These are phyloP conservation scores for Pipistrellus pygmaeus DNA, from an alignment of 2,797 vertebrate genomes.

Conservation along the genomic window DNA sequence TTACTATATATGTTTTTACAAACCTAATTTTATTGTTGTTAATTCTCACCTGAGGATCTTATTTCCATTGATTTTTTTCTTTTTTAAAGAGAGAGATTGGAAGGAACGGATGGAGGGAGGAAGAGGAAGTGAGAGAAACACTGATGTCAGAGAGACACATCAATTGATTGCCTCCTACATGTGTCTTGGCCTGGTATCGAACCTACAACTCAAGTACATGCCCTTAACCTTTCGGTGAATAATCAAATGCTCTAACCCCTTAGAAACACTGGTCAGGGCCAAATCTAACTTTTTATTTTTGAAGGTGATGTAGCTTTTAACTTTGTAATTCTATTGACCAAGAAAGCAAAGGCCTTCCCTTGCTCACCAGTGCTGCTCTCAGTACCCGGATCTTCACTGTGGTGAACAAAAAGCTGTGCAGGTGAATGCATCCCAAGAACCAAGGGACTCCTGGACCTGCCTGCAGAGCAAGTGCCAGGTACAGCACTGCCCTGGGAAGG, in stretches of 20 bases:
- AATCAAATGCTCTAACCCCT: not conserved
- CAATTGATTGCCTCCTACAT: not conserved
- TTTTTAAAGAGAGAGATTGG: not conserved
- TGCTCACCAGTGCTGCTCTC: not conserved
- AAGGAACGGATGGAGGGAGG: not conserved
- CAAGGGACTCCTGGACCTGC: constrained; percentile 75
- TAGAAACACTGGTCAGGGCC: not conserved
- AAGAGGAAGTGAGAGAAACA: not conserved
- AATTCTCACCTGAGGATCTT: not conserved
- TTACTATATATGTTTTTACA: not conserved
- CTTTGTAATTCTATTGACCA: not conserved
- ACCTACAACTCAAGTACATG: not conserved
- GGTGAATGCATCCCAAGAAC: not conserved
- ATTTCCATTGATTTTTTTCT: not conserved
- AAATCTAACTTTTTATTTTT: not conserved
- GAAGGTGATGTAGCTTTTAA: not conserved
- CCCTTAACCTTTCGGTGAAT: not conserved
- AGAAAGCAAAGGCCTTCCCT: not conserved
- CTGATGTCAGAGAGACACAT: not conserved
- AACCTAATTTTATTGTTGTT: not conserved
- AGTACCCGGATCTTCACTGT: not conserved
- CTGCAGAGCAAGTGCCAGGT: constrained; percentile 76
- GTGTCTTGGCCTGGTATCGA: not conserved
- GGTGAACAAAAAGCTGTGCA: not conserved
- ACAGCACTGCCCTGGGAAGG: constrained; percentile 33